phyloP scores from a whole-genome alignment of 2,113 vertebrate genomes.

The Semnornis frantzii region DNA sequence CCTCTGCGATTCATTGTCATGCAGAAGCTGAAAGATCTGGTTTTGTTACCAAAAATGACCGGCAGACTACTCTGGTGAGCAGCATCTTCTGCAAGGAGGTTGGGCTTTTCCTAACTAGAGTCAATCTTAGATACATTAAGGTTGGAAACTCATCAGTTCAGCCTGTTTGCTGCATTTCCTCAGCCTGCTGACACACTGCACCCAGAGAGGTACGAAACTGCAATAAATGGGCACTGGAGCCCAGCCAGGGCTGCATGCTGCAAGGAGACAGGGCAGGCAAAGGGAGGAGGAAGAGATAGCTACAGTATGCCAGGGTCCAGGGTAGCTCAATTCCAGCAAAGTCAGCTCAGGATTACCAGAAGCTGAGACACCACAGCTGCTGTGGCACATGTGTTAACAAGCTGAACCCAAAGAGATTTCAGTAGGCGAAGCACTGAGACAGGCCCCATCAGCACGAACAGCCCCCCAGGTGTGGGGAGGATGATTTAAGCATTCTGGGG shows the following conservation, averaged over 20 bases:
- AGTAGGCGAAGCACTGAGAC: neutral
- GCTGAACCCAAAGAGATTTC: neutral
- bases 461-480: neutral
- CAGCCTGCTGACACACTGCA: neutral
- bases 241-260: fast-evolving
- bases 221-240: fast-evolving
- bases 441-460: fast-evolving
- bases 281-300: neutral
- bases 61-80: neutral
- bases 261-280: fast-evolving
- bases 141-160: neutral
- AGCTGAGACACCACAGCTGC: neutral
- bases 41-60: neutral
- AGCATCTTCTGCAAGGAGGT: neutral
- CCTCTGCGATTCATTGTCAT: neutral
- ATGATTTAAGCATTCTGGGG: neutral
- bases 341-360: neutral
- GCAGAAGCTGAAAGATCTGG: neutral
- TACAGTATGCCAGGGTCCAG: neutral
- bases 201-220: neutral
- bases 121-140: neutral
- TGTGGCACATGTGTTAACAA: fast-evolving
- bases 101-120: neutral
- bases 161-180: neutral
- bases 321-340: neutral